Evolutionary conservation across 2,113 vertebrate species (phyloP).

Genomic region (Marmota flaviventris): DNA sequence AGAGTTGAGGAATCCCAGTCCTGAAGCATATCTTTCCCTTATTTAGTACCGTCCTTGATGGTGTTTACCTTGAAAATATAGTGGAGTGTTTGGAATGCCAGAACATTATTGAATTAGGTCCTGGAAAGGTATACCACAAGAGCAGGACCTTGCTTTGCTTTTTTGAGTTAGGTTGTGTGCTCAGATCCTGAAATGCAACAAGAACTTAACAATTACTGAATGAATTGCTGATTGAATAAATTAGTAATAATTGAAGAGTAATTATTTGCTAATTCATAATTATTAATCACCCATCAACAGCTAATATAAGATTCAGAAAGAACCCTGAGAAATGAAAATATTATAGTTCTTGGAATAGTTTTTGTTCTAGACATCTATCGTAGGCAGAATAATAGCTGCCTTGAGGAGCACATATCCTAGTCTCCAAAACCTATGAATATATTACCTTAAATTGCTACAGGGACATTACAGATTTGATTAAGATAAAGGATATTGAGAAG

Average conservation of each 20-base stretch:
- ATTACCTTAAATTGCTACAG: not conserved
- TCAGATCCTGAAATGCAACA: not conserved
- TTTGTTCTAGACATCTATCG: not conserved
- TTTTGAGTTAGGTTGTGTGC: not conserved
- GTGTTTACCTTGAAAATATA: conserved; percentile 43
- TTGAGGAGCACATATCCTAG: not conserved
- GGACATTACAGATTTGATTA: not conserved
- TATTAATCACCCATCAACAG: not conserved
- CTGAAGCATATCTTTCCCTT: not conserved
- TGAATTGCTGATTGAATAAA: conserved; percentile 21
- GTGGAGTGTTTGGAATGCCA: not conserved
- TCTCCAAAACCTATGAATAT: not conserved
- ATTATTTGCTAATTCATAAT: conserved; percentile 18
- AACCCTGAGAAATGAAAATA: conserved; percentile 18
- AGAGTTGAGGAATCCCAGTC: not conserved
- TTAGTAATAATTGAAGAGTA: conserved; percentile 1
- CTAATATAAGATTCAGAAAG: conserved; percentile 8
- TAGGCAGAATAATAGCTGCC: not conserved
- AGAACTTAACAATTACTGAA: conserved; percentile 25
- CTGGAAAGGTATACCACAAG: not conserved
- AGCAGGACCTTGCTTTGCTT: not conserved
- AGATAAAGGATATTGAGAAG: not conserved
- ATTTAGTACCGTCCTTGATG: not conserved
- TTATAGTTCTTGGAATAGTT: not conserved
- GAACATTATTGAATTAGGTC: not conserved